Conservation (phyloP, 1,140 invertebrate species). For the Drosophila ficusphila region DNA sequence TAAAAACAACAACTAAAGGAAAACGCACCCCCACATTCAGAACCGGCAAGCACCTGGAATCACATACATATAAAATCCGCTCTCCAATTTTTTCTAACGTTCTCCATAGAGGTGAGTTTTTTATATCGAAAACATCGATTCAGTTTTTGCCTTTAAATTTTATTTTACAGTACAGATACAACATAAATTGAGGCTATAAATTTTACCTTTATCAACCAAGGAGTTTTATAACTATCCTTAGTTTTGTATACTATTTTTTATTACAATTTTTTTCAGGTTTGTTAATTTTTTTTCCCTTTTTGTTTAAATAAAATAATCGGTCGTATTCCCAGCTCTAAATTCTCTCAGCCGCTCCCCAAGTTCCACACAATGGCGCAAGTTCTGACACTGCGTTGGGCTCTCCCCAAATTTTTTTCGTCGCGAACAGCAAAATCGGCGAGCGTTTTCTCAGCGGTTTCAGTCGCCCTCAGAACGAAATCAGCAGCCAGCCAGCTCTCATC, state of each 20-base stretch:
- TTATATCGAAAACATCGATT: background rate
- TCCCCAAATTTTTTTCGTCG: conserved; percentile 2
- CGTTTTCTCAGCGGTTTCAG: conserved; percentile 27
- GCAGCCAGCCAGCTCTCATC: conserved; percentile 51
- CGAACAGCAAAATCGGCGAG: conserved; percentile 16
- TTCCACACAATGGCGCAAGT: conserved; percentile 12
- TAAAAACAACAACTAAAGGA: conserved; percentile 9
- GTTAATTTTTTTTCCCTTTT: background rate
- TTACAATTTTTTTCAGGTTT: background rate
- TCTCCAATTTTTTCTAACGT: background rate
- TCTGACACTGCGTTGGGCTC: conserved; percentile 5
- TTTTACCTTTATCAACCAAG: too few species aligned
- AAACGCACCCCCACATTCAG: conserved; percentile 17
- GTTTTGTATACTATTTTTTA: too few species aligned
- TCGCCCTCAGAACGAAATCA: conserved; percentile 66
- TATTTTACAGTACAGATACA: too few species aligned
- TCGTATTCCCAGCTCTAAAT: background rate
- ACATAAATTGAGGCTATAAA: too few species aligned
- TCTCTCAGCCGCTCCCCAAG: conserved; percentile 1
- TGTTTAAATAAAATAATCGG: background rate
- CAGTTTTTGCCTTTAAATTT: background rate
- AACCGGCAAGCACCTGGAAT: conserved; percentile 32
- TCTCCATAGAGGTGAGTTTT: background rate
- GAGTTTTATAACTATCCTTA: too few species aligned
- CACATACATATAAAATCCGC: conserved; percentile 8